phyloP scores from a whole-genome alignment of 1,140 invertebrate species.

The Teleogryllus occipitalis region DNA sequence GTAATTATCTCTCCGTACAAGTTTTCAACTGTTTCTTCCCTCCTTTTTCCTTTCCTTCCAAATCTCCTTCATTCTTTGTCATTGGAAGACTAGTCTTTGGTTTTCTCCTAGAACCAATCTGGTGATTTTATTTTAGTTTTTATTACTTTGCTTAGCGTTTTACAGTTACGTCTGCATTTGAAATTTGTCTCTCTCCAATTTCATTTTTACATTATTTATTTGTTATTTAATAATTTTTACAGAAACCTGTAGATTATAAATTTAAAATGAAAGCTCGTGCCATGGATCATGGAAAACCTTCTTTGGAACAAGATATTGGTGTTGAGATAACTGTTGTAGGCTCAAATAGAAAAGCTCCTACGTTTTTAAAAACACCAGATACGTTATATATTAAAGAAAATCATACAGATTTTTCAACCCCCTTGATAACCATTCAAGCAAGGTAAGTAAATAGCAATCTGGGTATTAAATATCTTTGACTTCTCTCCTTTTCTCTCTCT shows the following conservation, averaged over 20 bases:
- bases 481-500: no score
- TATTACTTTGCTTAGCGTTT: background rate
- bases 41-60: no score
- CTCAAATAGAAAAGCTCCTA: conserved; percentile 78
- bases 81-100: no score
- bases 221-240: conserved; percentile 28
- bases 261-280: conserved; percentile 68
- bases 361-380: conserved; percentile 45
- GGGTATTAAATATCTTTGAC: no score
- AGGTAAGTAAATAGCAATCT: conserved; percentile 39
- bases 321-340: conserved; percentile 76
- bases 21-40: no score
- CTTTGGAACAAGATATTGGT: conserved; percentile 55
- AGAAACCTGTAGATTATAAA: conserved; percentile 55
- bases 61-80: no score
- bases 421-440: conserved; percentile 58
- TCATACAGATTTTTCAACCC: conserved; percentile 54
- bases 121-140: background rate
- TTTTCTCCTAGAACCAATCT: background rate
- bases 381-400: conserved; percentile 60
- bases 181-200: conserved; percentile 6
- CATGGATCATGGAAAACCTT: conserved; percentile 58
- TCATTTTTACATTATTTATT: conserved; percentile 11
- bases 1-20: no score
- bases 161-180: background rate